These are phyloP conservation scores for Hypsibius dujardini DNA, from an alignment of 1,140 invertebrate genomes.

Conservation along the genomic window DNA sequence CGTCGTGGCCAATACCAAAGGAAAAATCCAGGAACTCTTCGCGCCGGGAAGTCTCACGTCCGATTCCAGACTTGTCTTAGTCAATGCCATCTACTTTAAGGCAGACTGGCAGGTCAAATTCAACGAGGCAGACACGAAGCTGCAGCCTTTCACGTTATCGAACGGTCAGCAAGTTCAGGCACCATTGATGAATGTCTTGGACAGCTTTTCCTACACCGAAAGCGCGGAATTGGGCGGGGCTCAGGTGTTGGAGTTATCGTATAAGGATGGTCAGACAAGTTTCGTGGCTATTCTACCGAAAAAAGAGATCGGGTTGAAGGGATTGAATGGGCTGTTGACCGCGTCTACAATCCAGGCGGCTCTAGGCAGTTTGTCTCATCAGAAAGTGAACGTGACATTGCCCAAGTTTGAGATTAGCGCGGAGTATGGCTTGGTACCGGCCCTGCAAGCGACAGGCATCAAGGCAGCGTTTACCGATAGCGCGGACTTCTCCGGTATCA, in stretches of 20 bases:
- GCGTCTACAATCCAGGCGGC: slow-evolving; percentile 32
- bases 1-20: slow-evolving; percentile 44
- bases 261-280: slow-evolving; percentile 43
- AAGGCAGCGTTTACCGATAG: not conserved
- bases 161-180: slow-evolving; percentile 35
- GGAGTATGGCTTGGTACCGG: slow-evolving; percentile 36
- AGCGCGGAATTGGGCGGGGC: slow-evolving; percentile 31
- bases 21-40: slow-evolving; percentile 45
- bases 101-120: slow-evolving; percentile 56
- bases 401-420: slow-evolving; percentile 49
- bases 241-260: slow-evolving; percentile 50
- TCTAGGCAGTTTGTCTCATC: slow-evolving; percentile 1
- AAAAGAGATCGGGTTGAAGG: slow-evolving; percentile 30
- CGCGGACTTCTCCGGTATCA: not conserved
- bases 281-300: slow-evolving; percentile 58
- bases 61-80: slow-evolving; percentile 46
- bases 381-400: slow-evolving; percentile 29
- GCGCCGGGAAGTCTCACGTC: slow-evolving; percentile 30
- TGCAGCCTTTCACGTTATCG: slow-evolving; percentile 26
- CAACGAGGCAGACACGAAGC: slow-evolving; percentile 37
- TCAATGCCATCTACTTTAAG: slow-evolving; percentile 58
- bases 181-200: slow-evolving; percentile 47
- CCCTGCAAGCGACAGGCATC: slow-evolving; percentile 30
- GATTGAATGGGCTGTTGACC: slow-evolving; percentile 38
- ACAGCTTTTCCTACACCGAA: slow-evolving; percentile 40